Percentiles rank a stretch among this genome's conserved stretches.
Evolutionary conservation across 2,113 vertebrate species (phyloP).

Genomic region (Melanerpes aurifrons): DNA sequence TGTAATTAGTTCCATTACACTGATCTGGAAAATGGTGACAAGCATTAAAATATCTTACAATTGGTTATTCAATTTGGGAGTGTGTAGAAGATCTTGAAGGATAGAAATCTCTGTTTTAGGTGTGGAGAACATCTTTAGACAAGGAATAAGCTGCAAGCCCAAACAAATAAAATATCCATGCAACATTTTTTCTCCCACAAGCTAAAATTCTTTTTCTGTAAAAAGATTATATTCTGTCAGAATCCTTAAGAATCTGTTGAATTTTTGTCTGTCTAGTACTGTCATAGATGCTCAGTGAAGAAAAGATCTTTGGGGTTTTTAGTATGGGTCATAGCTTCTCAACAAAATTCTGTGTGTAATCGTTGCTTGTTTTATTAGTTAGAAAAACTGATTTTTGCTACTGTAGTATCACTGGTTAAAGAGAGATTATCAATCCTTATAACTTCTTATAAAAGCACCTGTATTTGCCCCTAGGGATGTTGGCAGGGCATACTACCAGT

Average conservation of each 20-base stretch:
- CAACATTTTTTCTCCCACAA: slow-evolving; percentile 7
- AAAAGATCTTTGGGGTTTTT: background rate
- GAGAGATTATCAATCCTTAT: background rate
- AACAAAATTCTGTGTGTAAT: background rate
- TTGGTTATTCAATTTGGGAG: background rate
- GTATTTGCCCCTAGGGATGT: background rate
- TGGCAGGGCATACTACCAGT: background rate
- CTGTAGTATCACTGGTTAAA: background rate
- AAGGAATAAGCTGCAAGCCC: background rate
- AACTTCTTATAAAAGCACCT: background rate
- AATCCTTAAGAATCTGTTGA: background rate
- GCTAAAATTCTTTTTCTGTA: slow-evolving; percentile 1
- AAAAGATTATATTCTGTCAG: background rate
- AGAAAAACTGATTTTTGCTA: background rate
- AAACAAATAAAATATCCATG: background rate
- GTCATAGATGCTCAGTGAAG: background rate
- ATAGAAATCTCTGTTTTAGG: background rate
- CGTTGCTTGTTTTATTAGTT: slow-evolving; percentile 12
- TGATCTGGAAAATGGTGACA: background rate
- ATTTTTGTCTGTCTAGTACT: slow-evolving; percentile 43
- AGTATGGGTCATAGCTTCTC: background rate
- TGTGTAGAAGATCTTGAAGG: background rate
- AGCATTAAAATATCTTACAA: background rate
- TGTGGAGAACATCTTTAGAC: background rate
- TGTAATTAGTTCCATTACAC: background rate